Percentiles rank a stretch among this genome's conserved stretches.
phyloP scores from a whole-genome alignment of 2,888 invertebrate genomes.

The Drosophila falleni region DNA sequence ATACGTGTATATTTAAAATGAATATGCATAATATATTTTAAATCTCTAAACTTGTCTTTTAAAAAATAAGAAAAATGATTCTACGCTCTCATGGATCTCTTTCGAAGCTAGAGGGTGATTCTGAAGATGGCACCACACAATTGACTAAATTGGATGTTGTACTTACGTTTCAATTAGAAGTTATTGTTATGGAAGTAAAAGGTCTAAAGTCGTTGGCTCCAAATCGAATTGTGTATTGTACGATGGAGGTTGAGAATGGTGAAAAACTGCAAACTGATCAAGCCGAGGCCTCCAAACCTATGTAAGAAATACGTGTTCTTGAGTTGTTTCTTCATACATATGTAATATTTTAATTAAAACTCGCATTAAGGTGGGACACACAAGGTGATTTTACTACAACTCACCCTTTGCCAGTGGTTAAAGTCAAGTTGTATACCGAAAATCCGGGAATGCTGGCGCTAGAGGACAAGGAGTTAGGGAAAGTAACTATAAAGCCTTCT shows the following conservation, averaged over 20 bases:
- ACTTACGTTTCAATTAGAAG: slow-evolving; percentile 98
- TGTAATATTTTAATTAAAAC: slow-evolving; percentile 9
- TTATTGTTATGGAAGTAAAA: slow-evolving; percentile 99
- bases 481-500: slow-evolving; percentile 94
- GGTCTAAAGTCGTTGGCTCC: slow-evolving; percentile 98
- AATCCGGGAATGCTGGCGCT: slow-evolving; percentile 98
- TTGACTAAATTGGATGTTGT: slow-evolving; percentile 99
- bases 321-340: not conserved
- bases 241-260: slow-evolving; percentile 99
- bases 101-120: slow-evolving; percentile 96
- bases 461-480: slow-evolving; percentile 99
- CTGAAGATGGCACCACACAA: slow-evolving; percentile 97
- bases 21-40: not conserved
- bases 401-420: slow-evolving; percentile 98
- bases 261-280: slow-evolving; percentile 99
- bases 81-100: slow-evolving; percentile 95
- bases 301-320: slow-evolving; percentile 87
- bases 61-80: slow-evolving; percentile 83
- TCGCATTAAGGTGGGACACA: slow-evolving; percentile 95
- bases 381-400: slow-evolving; percentile 99
- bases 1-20: not conserved
- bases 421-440: slow-evolving; percentile 98
- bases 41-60: not conserved
- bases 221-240: slow-evolving; percentile 99
- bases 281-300: slow-evolving; percentile 99